phyloP scores from a whole-genome alignment of 2,888 invertebrate species.

The Drosophila paramelanica region DNA sequence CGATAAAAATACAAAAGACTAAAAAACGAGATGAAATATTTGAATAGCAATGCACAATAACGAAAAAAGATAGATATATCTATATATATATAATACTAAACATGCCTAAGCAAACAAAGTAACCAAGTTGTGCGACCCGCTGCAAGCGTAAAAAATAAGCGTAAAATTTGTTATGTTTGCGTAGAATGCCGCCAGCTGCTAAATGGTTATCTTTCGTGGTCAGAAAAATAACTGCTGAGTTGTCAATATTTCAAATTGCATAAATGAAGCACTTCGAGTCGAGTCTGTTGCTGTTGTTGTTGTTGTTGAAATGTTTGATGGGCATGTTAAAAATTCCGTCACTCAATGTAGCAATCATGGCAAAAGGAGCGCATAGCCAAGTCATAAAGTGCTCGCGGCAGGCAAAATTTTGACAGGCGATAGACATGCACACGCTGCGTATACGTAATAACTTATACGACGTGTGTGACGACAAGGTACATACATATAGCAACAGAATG shows the following conservation, averaged over 20 bases:
- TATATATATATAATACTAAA: neutral
- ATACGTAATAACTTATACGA: constrained; percentile 58
- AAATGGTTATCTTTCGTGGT: constrained; percentile 44
- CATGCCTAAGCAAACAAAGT: neutral
- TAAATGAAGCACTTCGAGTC: constrained; percentile 45
- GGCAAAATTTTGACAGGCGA: constrained; percentile 49
- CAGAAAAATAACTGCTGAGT: constrained; percentile 49
- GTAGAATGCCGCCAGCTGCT: constrained; percentile 59
- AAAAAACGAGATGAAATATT: too few species aligned
- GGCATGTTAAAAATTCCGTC: constrained; percentile 49
- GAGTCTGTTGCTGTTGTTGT: constrained; percentile 10
- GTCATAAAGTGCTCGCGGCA: constrained; percentile 52
- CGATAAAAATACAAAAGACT: too few species aligned
- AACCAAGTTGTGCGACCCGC: neutral
- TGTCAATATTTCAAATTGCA: constrained; percentile 68
- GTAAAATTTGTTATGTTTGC: constrained; percentile 19
- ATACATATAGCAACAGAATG: constrained; percentile 5
- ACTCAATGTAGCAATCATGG: constrained; percentile 40
- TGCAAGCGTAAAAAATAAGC: constrained; percentile 1
- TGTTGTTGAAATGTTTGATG: constrained; percentile 39
- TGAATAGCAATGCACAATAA: too few species aligned
- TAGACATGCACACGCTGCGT: constrained; percentile 43
- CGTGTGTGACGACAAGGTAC: constrained; percentile 14
- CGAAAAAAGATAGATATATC: too few species aligned
- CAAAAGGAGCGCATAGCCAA: constrained; percentile 36